Base-by-base conservation (phyloP, 1,140 invertebrate genomes). In the Mactra quadrangularis region DNA sequence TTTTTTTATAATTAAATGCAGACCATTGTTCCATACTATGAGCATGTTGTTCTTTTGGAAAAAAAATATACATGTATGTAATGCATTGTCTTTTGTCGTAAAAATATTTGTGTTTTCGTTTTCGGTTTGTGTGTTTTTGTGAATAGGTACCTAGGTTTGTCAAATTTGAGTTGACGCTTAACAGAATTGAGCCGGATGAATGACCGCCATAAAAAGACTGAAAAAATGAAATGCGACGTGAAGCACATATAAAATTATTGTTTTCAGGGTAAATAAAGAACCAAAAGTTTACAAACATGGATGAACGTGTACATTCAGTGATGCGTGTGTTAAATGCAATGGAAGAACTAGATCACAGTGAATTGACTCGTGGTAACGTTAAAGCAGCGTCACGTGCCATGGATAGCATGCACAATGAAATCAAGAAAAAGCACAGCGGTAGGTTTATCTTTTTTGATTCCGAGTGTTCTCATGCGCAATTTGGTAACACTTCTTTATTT, bases 291-390 rank as follows among this genome's bases (percentile, higher is more conserved):
- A 52, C 15, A 68, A 41, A 3, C 29, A 78, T 78, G 76, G 76
- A 78, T 7, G 76, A 68, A n/a, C 76, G 76, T 27, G 64, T 78
- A 3, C 22, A 45, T 55, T 78, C 76, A 25, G 62, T 78, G 29
- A 78, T 68, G 60, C 76, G 76, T 9, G 76, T 78, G 62, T 17
- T 78, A 15, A 19, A 57, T 19, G 76, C 76, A 3, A 78, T 78
- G 76, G 76, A 78, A 31, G 76, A 78, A 31, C 38, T 78, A 1
- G 76, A 78, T 50, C 76, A 78, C 50, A 78, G 76, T 59, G 76
- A 78, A 53, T 50, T 78, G 45, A 78, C 76, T 38, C 76, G 76
- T 50, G 76, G 76, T 15, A 78, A 78, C 29, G 76, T 78, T n/a
- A 78, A 78, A 31, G 62, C 76, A 19, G 76, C 76, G 22, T 47